Evolutionary conservation across 1,140 invertebrate species (phyloP).

Genomic region (Marisa cornuarietis): DNA sequence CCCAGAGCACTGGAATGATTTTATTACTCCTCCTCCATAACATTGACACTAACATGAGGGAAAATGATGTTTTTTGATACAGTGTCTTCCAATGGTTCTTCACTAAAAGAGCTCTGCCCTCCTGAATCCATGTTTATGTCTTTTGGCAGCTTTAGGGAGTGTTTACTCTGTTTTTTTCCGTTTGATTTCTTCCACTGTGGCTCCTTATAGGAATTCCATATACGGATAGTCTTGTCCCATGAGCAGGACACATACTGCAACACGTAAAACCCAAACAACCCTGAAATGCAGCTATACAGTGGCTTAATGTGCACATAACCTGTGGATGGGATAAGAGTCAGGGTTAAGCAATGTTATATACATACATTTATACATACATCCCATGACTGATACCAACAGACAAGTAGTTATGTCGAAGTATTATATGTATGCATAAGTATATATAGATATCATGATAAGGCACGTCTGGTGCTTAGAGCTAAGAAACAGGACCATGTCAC

Average conservation of each 20-base stretch:
- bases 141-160: background rate
- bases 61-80: no score
- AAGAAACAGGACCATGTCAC: no score
- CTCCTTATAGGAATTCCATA: slow-evolving; percentile 65
- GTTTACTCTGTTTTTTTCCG: background rate
- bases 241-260: slow-evolving; percentile 64
- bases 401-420: no score
- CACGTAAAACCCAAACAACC: background rate
- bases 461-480: no score
- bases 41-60: background rate
- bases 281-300: background rate
- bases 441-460: no score
- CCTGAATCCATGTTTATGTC: background rate
- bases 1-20: no score
- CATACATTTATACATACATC: no score
- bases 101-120: background rate
- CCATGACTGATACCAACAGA: no score
- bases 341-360: no score
- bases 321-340: no score
- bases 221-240: slow-evolving; percentile 64
- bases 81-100: background rate
- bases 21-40: background rate
- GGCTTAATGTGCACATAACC: no score
- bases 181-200: slow-evolving; percentile 39
- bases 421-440: no score